Evolutionary conservation across 2,113 vertebrate species (phyloP).

Genomic region (Porphyrio hochstetteri): DNA sequence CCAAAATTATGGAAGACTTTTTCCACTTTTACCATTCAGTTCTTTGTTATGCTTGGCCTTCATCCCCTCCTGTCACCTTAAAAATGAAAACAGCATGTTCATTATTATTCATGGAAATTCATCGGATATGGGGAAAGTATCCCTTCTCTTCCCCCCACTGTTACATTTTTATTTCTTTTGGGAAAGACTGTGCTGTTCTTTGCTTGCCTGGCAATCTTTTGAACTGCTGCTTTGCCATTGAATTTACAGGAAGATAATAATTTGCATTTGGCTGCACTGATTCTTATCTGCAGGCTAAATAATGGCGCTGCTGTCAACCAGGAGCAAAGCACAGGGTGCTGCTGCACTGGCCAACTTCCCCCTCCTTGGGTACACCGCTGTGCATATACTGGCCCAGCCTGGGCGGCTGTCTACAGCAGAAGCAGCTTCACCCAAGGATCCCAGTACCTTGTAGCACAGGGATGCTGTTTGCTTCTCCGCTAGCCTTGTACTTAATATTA

Average conservation of each 20-base stretch:
- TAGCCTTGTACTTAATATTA: background rate
- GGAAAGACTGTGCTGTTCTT: constrained; percentile 7
- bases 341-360: background rate
- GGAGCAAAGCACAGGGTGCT: background rate
- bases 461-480: background rate
- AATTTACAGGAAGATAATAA: background rate
- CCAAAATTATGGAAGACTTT: constrained; percentile 40
- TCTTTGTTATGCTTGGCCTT: constrained; percentile 50
- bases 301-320: background rate
- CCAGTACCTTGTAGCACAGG: background rate
- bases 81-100: constrained; percentile 58
- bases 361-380: background rate
- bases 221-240: background rate
- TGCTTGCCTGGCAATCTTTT: background rate
- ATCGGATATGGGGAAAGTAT: background rate
- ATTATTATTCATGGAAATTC: constrained; percentile 64
- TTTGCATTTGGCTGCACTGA: background rate
- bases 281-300: background rate
- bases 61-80: constrained; percentile 40
- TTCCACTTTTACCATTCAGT: constrained; percentile 48
- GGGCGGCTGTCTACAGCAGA: background rate
- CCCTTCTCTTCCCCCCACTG: background rate
- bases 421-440: background rate
- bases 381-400: background rate
- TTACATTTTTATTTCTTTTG: constrained; percentile 32